These are phyloP conservation scores for Melanotaenia pygmaea DNA, from an alignment of 2,797 vertebrate genomes.

Conservation along the genomic window DNA sequence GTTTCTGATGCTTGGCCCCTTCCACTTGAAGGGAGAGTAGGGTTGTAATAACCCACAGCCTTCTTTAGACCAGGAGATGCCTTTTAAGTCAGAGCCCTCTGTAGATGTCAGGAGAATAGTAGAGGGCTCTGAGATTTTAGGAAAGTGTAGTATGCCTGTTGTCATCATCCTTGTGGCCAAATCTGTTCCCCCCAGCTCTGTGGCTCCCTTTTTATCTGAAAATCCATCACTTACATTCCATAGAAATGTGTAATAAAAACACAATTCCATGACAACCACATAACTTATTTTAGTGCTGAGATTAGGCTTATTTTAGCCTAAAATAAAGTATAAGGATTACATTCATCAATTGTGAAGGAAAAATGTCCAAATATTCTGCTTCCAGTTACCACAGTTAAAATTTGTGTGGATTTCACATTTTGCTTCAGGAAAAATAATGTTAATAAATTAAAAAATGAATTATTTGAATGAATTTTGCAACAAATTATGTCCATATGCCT, in stretches of 20 bases:
- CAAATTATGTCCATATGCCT: background rate
- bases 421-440: too few species aligned
- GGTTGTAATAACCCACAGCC: conserved; percentile 65
- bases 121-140: conserved; percentile 31
- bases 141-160: conserved; percentile 12
- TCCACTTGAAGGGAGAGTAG: conserved; percentile 65
- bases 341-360: background rate
- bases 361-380: background rate
- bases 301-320: background rate
- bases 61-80: conserved; percentile 50
- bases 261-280: background rate
- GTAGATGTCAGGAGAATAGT: conserved; percentile 45
- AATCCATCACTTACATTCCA: background rate
- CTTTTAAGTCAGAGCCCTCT: conserved; percentile 54
- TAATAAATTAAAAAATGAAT: too few species aligned
- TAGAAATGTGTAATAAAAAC: background rate
- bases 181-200: background rate
- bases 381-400: background rate
- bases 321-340: background rate
- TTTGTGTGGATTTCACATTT: too few species aligned
- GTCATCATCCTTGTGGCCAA: conserved; percentile 11
- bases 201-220: background rate
- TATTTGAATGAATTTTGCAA: too few species aligned
- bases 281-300: background rate
- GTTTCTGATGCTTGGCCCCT: conserved; percentile 56